These are phyloP conservation scores for Morelia viridis DNA, from an alignment of 2,797 vertebrate genomes.

Conservation along the genomic window DNA sequence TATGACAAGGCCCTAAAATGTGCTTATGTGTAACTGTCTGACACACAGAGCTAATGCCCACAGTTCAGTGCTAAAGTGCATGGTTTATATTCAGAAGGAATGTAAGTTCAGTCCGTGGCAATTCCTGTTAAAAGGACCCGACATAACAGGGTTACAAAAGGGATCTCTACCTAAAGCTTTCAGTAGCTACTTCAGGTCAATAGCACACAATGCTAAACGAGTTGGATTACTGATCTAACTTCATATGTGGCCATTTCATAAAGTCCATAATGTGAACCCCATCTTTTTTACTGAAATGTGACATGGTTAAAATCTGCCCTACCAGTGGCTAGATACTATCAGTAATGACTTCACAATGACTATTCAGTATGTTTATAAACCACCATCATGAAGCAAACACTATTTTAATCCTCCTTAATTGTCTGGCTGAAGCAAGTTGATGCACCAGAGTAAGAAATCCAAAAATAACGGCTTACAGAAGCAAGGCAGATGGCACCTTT, in stretches of 20 bases:
- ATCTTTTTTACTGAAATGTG: not conserved
- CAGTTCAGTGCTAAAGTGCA: not conserved
- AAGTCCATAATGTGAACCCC: not conserved
- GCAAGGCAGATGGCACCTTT: constrained; percentile 31
- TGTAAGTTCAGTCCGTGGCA: not conserved
- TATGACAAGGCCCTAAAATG: not conserved
- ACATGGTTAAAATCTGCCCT: not conserved
- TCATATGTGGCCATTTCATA: not conserved
- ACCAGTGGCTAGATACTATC: not conserved
- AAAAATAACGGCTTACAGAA: constrained; percentile 22
- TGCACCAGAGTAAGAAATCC: constrained; percentile 34
- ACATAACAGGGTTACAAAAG: not conserved
- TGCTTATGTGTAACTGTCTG: not conserved
- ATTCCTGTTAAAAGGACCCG: not conserved
- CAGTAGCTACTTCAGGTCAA: not conserved
- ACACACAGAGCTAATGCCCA: not conserved
- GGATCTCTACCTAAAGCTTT: not conserved
- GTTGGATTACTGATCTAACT: not conserved
- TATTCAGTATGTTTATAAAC: not conserved
- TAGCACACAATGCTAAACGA: not conserved
- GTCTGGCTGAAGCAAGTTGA: constrained; percentile 31
- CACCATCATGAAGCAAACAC: not conserved
- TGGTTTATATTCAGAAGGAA: not conserved
- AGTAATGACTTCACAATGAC: not conserved
- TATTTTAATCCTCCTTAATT: not conserved